Evolutionary conservation across 2,113 vertebrate species (phyloP).

Genomic region (Gracilinanus agilis): DNA sequence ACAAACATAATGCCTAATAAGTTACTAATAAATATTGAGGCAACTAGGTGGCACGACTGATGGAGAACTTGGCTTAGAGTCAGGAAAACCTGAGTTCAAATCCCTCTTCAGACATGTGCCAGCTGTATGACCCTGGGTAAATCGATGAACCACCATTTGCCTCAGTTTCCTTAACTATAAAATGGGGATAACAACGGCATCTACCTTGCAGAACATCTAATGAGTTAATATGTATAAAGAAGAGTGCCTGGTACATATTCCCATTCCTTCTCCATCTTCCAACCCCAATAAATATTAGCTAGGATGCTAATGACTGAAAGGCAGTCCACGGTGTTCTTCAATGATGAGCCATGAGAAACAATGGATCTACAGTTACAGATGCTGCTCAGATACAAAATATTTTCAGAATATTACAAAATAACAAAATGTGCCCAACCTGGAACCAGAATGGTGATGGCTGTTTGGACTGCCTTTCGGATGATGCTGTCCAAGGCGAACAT

Average conservation of each 20-base stretch:
- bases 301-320: neutral
- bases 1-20: neutral
- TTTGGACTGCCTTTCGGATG: constrained; percentile 98
- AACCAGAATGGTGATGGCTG: constrained; percentile 97
- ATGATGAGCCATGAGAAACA: constrained; percentile 46
- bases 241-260: neutral
- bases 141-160: neutral
- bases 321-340: constrained; percentile 30
- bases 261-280: no score
- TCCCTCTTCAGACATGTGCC: neutral
- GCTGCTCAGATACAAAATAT: constrained; percentile 53
- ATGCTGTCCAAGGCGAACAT: constrained; percentile 99
- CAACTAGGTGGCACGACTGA: neutral
- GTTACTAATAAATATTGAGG: neutral
- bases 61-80: neutral
- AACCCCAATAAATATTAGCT: neutral
- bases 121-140: neutral
- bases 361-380: neutral
- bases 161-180: neutral
- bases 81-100: neutral
- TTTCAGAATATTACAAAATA: constrained; percentile 58
- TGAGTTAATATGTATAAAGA: neutral
- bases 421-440: constrained; percentile 89
- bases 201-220: neutral
- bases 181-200: neutral